Percentiles rank a stretch among this genome's conserved stretches.
Conservation (phyloP, 2,797 vertebrate genomes). For the Platyrinchus mystaceus region DNA sequence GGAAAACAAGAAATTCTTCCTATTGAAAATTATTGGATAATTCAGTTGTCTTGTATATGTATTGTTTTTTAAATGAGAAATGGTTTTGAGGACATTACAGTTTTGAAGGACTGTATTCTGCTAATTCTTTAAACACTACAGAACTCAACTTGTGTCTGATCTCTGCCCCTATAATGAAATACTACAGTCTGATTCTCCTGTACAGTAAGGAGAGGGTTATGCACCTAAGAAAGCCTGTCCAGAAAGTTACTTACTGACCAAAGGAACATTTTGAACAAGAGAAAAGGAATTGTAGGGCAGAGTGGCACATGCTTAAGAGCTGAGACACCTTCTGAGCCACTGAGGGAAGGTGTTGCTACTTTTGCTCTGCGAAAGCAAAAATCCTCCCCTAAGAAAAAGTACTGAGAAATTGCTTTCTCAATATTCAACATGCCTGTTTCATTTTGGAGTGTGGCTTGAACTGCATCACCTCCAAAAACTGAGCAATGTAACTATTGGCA, state of each 20-base stretch:
- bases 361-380: neutral
- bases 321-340: neutral
- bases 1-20: neutral
- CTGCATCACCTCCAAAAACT: neutral
- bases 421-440: neutral
- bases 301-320: accelerated
- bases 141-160: neutral
- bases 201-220: neutral
- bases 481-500: neutral
- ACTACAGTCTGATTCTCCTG: neutral
- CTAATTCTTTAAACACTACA: neutral
- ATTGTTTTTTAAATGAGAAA: neutral
- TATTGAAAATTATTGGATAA: neutral
- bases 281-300: neutral
- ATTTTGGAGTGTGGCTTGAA: neutral
- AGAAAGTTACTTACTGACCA: neutral
- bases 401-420: neutral
- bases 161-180: neutral
- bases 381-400: neutral
- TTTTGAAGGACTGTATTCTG: neutral
- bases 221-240: neutral
- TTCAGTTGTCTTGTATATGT: neutral
- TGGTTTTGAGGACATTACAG: neutral
- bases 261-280: neutral
- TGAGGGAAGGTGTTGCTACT: neutral